Evolutionary conservation across 1,140 invertebrate species (phyloP), one percentile per base, ranked within the genome.

Genomic region (Hermetia illucens): DNA sequence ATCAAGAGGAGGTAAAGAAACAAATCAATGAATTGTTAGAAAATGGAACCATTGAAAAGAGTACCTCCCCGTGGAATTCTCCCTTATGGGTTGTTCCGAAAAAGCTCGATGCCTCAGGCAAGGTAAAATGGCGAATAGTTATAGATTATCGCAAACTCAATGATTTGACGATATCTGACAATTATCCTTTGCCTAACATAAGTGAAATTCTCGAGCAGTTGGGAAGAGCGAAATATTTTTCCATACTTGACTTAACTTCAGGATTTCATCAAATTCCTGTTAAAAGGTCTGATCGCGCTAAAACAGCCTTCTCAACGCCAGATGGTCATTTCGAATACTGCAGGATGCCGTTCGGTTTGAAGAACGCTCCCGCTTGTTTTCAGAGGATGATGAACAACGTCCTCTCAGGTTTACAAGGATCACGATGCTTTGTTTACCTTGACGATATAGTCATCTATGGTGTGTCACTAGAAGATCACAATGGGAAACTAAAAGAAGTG

Each of bases 111-210:
- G 30, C 46, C 10, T 43, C 40, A 13, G 49, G 44, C 17, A 9
- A 17, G 15, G 45, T 53, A 44, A 53, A 48, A 44, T 58, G 51
- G 49, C 27, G 55, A 21, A 12, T 61, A 8, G 51, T 51, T 2
- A 46, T 58, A 4, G 55, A 58, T 41, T 62, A 49, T 34, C 27
- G 49, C 15, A 47, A 48, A 48, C 39, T 59, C 9, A 63, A 61
- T 38, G 41, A 55, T 12, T 39, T 45, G 17, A 58, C 49, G 2
- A 41, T 55, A 4, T 39, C 35, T 9, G 51, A 59, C 16, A 34
- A 18, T 10, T 70, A 58, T 47, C 70, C 68, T 2, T 38, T 74
- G 4, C 70, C 69, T 3, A 50, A 55, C 27, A 68, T 72, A 12
- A 54, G 61, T 19, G 55, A 66, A 9, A 58, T 56, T 29, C 44